These are phyloP conservation scores for Albula glossodonta DNA, from an alignment of 2,113 vertebrate genomes.

Conservation along the genomic window DNA sequence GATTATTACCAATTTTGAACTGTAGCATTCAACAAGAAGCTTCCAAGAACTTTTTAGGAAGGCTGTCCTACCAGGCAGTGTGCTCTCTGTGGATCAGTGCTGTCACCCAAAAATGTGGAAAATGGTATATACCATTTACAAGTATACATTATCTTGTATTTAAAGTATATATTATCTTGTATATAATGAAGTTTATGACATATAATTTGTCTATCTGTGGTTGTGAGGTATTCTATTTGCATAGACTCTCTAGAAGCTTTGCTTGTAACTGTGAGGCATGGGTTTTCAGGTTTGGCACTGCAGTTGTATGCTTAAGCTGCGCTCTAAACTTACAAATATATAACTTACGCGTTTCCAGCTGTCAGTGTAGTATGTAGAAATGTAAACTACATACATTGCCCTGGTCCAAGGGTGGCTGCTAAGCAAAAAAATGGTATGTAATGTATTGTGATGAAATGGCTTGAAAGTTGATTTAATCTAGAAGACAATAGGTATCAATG, in stretches of 20 bases:
- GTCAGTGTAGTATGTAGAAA: background rate
- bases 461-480: background rate
- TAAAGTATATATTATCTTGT: background rate
- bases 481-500: background rate
- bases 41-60: too few species aligned
- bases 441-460: background rate
- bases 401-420: background rate
- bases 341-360: background rate
- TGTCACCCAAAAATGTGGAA: background rate
- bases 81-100: background rate
- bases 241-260: background rate
- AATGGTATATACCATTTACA: background rate
- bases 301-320: background rate
- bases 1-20: too few species aligned
- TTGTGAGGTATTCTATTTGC: background rate
- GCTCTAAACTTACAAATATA: background rate
- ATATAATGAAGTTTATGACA: background rate
- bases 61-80: background rate
- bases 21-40: too few species aligned
- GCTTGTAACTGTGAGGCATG: background rate
- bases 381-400: background rate
- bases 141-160: background rate
- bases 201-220: background rate
- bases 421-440: background rate
- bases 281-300: background rate